Evolutionary conservation across 2,888 invertebrate genomes (phyloP).

Genomic region (Minunthozetes semirufus): DNA sequence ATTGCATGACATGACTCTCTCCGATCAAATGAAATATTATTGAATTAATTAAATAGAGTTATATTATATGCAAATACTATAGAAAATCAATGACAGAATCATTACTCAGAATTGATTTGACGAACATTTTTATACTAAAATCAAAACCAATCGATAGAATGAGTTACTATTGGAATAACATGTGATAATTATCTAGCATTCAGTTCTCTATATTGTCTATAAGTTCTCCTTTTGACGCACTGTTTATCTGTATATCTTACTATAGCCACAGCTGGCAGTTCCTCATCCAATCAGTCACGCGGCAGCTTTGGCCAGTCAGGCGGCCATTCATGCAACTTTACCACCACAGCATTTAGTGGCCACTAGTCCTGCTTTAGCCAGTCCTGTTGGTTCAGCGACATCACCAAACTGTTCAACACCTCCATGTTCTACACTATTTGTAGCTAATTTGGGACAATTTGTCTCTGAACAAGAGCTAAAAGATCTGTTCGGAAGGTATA

Average conservation of each 20-base stretch:
- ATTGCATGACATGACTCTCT: not conserved
- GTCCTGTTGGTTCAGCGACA: slow-evolving; percentile 63
- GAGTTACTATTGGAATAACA: not conserved
- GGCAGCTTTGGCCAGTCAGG: slow-evolving; percentile 53
- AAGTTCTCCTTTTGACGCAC: not conserved
- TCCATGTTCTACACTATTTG: slow-evolving; percentile 95
- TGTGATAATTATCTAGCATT: not conserved
- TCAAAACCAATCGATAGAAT: not conserved
- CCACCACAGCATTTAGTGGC: slow-evolving; percentile 65
- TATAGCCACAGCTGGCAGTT: slow-evolving; percentile 56
- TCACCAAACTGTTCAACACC: slow-evolving; percentile 55
- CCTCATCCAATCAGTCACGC: slow-evolving; percentile 54
- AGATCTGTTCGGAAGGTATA: slow-evolving; percentile 95
- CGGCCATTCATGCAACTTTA: slow-evolving; percentile 64
- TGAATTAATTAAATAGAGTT: not conserved
- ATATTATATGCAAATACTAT: not conserved
- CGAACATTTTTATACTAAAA: not conserved
- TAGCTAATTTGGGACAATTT: slow-evolving; percentile 94
- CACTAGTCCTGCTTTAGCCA: slow-evolving; percentile 86
- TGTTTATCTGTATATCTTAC: slow-evolving; percentile 13
- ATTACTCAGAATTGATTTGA: not conserved
- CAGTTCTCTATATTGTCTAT: no score
- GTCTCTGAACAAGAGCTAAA: slow-evolving; percentile 97
- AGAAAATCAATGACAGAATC: not conserved
- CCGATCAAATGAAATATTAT: not conserved